Evolutionary conservation across 92 coral and sea anemone species (phyloP).

Genomic region (Actinostola sp.): DNA sequence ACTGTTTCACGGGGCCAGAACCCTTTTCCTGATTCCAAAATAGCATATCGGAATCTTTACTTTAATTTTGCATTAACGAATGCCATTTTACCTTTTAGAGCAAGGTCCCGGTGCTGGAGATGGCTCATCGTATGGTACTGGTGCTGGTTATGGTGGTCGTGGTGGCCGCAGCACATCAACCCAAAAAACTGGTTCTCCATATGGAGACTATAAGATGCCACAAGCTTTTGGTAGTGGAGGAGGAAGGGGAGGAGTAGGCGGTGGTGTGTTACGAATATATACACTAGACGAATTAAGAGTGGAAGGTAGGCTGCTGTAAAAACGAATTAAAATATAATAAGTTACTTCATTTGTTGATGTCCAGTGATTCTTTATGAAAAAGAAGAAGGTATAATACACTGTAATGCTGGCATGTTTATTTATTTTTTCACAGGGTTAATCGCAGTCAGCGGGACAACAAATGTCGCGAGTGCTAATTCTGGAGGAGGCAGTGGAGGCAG

Average conservation of each 20-base stretch:
- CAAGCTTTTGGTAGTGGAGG: constrained; percentile 75
- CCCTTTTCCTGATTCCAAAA: background rate
- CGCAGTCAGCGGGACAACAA: constrained; percentile 48
- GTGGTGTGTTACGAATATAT: constrained; percentile 60
- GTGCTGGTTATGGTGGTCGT: constrained; percentile 72
- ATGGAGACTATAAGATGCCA: constrained; percentile 51
- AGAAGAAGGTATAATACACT: no score
- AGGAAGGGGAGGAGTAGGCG: constrained; percentile 71
- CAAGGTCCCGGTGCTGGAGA: constrained; percentile 64
- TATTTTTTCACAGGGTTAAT: constrained; percentile 38
- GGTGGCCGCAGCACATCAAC: constrained; percentile 64
- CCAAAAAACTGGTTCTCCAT: constrained; percentile 52
- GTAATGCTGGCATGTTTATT: no score
- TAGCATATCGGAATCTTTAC: background rate
- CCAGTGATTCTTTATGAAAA: no score
- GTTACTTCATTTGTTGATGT: no score
- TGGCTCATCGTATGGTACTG: constrained; percentile 62
- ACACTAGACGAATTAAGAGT: constrained; percentile 44
- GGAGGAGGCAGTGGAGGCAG: constrained; percentile 89
- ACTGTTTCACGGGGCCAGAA: no score
- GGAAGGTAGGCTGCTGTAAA: constrained; percentile 66
- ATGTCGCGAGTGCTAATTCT: constrained; percentile 21
- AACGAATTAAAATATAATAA: no score
- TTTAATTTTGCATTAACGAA: background rate
- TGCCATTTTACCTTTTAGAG: constrained; percentile 2